Percentiles rank a stretch among this genome's conserved stretches.
phyloP scores from a whole-genome alignment of 2,888 invertebrate genomes.

The Glyphotaelius pellucidus region DNA sequence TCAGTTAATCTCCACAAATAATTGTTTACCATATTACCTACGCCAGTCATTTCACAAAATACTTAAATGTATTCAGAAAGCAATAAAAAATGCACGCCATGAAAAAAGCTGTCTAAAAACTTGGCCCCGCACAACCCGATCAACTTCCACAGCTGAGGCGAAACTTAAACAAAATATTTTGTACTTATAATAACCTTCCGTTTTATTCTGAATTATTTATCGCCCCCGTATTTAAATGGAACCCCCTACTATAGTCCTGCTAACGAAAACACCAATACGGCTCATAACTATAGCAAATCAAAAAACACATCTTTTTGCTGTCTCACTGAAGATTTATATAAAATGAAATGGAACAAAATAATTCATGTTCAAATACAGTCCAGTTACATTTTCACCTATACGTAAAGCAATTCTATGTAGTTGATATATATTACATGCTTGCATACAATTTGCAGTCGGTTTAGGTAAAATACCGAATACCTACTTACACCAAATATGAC shows the following conservation, averaged over 20 bases:
- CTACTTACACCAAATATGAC: too few species aligned
- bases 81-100: background rate
- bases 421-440: too few species aligned
- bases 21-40: background rate
- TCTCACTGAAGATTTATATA: too few species aligned
- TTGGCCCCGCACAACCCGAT: constrained; percentile 13
- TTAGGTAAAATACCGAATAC: too few species aligned
- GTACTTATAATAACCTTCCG: constrained; percentile 41
- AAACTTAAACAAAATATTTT: constrained; percentile 48
- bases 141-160: constrained; percentile 43
- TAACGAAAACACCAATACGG: background rate
- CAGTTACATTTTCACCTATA: too few species aligned
- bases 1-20: background rate
- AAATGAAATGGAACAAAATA: too few species aligned
- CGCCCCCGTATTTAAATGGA: constrained; percentile 44
- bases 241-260: background rate
- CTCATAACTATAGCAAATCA: background rate
- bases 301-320: background rate
- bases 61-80: background rate
- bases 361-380: too few species aligned
- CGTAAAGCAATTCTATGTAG: too few species aligned
- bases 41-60: background rate
- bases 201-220: constrained; percentile 54
- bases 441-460: too few species aligned
- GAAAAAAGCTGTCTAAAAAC: background rate